These are phyloP conservation scores for Drosophila lini DNA, from an alignment of 1,140 invertebrate species.

Conservation along the genomic window DNA sequence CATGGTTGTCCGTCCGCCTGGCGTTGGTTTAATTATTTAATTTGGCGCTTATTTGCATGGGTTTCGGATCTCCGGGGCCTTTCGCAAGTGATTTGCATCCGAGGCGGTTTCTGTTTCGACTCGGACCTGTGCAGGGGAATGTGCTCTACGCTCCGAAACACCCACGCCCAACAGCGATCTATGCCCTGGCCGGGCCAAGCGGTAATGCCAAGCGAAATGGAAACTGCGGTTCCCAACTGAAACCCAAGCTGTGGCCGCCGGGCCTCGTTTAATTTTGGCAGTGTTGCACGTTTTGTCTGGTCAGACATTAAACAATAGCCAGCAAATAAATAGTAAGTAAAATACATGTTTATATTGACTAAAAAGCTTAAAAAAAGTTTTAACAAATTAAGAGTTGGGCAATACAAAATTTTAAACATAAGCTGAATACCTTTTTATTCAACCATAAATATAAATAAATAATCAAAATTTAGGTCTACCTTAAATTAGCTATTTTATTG, in stretches of 20 bases:
- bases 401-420: not conserved
- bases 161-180: conserved; percentile 27
- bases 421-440: not conserved
- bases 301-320: conserved; percentile 6
- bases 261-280: conserved; percentile 25
- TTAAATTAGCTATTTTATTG: not conserved
- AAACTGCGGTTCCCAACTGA: conserved; percentile 11
- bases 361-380: too few species aligned
- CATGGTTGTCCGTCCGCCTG: conserved; percentile 34
- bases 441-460: not conserved
- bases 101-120: conserved; percentile 47
- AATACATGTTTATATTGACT: too few species aligned
- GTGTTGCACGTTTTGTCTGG: conserved; percentile 34
- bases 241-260: conserved; percentile 16
- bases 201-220: conserved; percentile 31
- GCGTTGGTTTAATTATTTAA: conserved; percentile 79
- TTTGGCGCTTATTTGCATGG: conserved; percentile 75
- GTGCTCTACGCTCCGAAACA: conserved; percentile 14
- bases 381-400: not conserved
- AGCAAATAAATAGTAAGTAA: not conserved
- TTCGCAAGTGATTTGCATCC: conserved; percentile 72
- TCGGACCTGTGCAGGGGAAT: conserved; percentile 57
- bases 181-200: conserved; percentile 13
- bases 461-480: not conserved
- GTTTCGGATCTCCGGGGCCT: conserved; percentile 39